Evolutionary conservation across 2,888 invertebrate genomes (phyloP).

Genomic region (Ypsolopha sequella): DNA sequence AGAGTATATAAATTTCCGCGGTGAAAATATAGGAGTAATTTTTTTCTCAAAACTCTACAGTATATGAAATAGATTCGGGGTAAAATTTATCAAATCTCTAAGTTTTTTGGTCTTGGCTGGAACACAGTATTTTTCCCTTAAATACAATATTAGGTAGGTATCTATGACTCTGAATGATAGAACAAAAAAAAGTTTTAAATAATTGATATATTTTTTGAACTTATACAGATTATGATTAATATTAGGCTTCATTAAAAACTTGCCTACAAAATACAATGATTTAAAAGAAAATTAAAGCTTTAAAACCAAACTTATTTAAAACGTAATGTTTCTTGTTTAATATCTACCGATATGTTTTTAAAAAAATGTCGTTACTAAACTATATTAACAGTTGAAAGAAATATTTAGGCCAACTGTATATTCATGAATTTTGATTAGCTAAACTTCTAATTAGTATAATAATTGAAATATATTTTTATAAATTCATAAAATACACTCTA

Average conservation of each 20-base stretch:
- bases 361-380: no score
- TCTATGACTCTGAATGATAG: not conserved
- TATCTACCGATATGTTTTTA: no score
- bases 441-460: no score
- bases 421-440: no score
- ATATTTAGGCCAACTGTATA: not conserved
- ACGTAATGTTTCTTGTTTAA: no score
- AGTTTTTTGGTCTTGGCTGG: slow-evolving; percentile 24
- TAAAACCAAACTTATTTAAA: not conserved
- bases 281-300: not conserved
- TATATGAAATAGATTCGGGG: slow-evolving; percentile 21
- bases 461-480: slow-evolving; percentile 8
- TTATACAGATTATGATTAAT: no score
- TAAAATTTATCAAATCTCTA: slow-evolving; percentile 13
- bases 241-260: no score
- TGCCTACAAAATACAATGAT: not conserved
- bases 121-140: slow-evolving; percentile 19
- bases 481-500: slow-evolving; percentile 6
- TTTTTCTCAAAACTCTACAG: slow-evolving; percentile 30
- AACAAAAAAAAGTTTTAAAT: no score
- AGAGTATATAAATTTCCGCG: not conserved
- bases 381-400: no score
- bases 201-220: no score
- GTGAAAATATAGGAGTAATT: not conserved
- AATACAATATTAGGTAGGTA: not conserved